Evolutionary conservation across 2,113 vertebrate genomes (phyloP), one percentile per base, ranked within the genome.

Genomic region (Pongo pygmaeus): DNA sequence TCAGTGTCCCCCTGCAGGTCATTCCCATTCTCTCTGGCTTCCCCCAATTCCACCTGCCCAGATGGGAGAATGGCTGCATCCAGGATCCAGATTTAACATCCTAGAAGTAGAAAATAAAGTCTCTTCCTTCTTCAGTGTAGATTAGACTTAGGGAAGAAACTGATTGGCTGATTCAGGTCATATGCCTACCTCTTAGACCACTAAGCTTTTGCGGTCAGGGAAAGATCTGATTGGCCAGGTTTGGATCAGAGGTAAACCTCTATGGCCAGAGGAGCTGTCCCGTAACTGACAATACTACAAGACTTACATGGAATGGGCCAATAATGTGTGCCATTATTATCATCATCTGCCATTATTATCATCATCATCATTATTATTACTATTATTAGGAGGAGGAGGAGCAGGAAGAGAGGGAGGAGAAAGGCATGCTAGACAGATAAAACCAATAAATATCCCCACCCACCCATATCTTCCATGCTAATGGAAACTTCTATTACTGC

Each of bases 31-130:
- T 78, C 93, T 8, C 52, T 74, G 18, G 22, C 40, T 79, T 92
- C 61, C 80, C 43, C 8, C n/a, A 43, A 81, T 4, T 64, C 30
- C 2, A 10, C 8, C 35, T 75, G 2, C 25, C 57, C 89, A 6
- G 43, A 79, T 87, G 35, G 20, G 14, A 83, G 17, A 48, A 59
- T 16, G 20, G 43, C 18, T 80, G 6, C 3, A n/a, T 32, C 52
- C 23, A 69, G 48, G 18, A 86, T 57, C 46, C 64, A 59, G 72
- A 72, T 32, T 91, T 48, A 95, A 89, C 27, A 77, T 48, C 57
- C 23, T 35, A 93, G 59, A 78, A 46, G n/a, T n/a, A 69, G 35
- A 78, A 57, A 95, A 93, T 25, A 92, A 80, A 38, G 9, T 17
- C 30, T 55, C 43, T 46, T 78, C n/a, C 16, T 72, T 52, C 57